These are phyloP conservation scores for Rugalucina vietnamica DNA, from an alignment of 2,888 invertebrate genomes.

Conservation along the genomic window DNA sequence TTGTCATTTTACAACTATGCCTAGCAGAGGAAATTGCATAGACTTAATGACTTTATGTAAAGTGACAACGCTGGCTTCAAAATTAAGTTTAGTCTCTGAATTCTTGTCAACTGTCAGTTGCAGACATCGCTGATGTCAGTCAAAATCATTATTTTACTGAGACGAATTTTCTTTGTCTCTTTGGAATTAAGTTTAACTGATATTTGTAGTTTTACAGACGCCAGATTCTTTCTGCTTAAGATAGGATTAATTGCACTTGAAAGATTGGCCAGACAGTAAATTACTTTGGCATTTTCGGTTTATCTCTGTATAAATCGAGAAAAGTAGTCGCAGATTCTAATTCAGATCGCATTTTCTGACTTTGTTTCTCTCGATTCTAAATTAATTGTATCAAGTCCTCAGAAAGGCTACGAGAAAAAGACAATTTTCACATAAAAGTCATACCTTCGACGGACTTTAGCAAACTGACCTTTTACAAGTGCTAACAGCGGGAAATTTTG, in stretches of 20 bases:
- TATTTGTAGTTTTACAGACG: neutral
- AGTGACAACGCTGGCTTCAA: no score
- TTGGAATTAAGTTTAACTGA: neutral
- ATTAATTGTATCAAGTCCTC: neutral
- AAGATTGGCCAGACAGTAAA: slow-evolving; percentile 7
- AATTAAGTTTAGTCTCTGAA: no score
- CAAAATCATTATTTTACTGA: no score
- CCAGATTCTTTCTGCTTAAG: neutral
- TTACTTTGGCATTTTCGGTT: neutral
- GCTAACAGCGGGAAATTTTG: no score
- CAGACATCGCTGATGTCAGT: no score
- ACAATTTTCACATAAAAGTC: no score
- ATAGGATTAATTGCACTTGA: neutral
- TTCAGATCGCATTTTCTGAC: neutral
- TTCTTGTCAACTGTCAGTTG: no score
- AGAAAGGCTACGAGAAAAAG: neutral
- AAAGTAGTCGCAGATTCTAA: neutral
- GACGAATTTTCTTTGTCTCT: neutral
- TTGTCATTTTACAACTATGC: no score
- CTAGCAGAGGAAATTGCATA: no score
- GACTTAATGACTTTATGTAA: no score
- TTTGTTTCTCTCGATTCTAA: neutral
- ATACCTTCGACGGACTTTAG: no score
- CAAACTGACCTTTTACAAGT: no score
- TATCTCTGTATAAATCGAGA: neutral